Base-by-base conservation (phyloP, 2,113 vertebrate genomes). In the Jacana jacana region DNA sequence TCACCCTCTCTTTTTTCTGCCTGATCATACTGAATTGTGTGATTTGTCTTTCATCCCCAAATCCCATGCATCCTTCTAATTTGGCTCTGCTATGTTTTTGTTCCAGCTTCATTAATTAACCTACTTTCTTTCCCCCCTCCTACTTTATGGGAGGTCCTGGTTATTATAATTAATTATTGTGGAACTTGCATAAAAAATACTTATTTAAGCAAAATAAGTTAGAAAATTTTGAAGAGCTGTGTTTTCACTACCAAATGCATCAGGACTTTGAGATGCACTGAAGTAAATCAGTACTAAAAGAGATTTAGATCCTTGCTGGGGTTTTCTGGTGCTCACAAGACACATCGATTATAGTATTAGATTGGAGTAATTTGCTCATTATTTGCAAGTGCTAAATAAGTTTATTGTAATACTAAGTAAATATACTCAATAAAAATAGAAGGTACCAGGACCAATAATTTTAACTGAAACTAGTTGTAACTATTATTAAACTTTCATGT, bases 1-100 rank as follows among this genome's bases (percentile, higher is more conserved):
- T 23, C 11, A 6, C 19, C 2, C 2, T 0, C 12, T 6, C 1
- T 3, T 7, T 30, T 10, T 64, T 8, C 25, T n/a, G 8, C 30
- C 8, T 60, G 11, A 8, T 54, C 5, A 16, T 33, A 44, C 2
- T 27, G 5, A 60, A 48, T 13, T 15, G 8, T 55, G 48, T 30
- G 18, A 13, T 52, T 65, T 78, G 9, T 39, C 17, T 70, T 84
- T 73, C 13, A 35, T 77, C 10, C 10, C n/a, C 16, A 73, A 44
- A 64, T 58, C 5, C 11, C 27, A 8, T 7, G 9, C 40, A n/a
- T 77, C 46, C 11, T 73, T 81, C n/a, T 49, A 39, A 54, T 37
- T 31, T 84, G 54, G 3, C 27, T 87, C 7, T 39, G 28, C 22
- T 88, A 81, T 87, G 13, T 7, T 12, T 49, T 69, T 88, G 23